Conservation (phyloP, 2,888 invertebrate species). For the Spilarctia lutea region DNA sequence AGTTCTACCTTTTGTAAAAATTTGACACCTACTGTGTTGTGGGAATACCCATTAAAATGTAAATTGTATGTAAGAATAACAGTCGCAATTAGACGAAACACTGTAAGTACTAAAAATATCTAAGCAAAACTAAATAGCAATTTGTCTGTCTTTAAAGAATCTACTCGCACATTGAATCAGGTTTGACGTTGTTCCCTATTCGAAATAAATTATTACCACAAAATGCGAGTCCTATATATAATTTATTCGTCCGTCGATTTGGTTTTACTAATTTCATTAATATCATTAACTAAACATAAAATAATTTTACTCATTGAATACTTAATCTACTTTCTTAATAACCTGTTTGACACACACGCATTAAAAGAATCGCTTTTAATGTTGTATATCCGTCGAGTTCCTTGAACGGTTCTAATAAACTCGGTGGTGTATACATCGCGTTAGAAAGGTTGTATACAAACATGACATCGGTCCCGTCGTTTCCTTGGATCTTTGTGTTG, state of each 20-base stretch:
- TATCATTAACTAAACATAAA: neutral
- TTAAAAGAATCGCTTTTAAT: neutral
- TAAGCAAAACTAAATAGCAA: neutral
- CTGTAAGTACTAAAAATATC: too few species aligned
- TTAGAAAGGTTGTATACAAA: neutral
- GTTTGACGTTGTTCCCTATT: neutral
- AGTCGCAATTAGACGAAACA: neutral
- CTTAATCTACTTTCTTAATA: neutral
- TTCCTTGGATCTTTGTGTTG: slow-evolving; percentile 22
- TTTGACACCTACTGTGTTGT: too few species aligned
- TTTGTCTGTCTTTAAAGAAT: neutral
- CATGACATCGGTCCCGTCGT: slow-evolving; percentile 11
- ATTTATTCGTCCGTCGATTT: too few species aligned
- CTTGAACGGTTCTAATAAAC: slow-evolving; percentile 4
- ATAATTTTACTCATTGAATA: neutral
- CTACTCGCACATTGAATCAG: too few species aligned
- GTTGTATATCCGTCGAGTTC: neutral
- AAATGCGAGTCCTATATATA: too few species aligned
- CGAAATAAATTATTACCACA: too few species aligned
- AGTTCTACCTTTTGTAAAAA: neutral
- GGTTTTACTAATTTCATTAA: too few species aligned
- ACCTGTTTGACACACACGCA: neutral
- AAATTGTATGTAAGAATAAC: neutral
- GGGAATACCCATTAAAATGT: too few species aligned
- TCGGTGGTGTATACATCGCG: neutral